Evolutionary conservation across 2,797 vertebrate species (phyloP).

Genomic region (Avahi laniger): DNA sequence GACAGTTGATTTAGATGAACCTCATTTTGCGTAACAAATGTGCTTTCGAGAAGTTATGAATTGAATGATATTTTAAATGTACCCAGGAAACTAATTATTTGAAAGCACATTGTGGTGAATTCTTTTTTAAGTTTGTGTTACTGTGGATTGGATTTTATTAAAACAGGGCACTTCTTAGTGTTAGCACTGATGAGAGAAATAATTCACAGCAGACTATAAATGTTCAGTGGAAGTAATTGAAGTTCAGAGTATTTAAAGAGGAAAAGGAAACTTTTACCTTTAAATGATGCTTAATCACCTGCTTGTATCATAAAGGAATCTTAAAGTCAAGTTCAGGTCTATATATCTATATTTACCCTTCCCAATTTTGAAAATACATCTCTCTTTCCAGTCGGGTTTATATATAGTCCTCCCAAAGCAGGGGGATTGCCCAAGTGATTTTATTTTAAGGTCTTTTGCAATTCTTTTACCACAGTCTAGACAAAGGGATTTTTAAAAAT

Average conservation of each 20-base stretch:
- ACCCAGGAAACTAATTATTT: conserved; percentile 25
- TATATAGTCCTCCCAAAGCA: not conserved
- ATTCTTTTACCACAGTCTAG: not conserved
- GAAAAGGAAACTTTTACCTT: conserved; percentile 12
- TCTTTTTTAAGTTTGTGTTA: conserved; percentile 25
- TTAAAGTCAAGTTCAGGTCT: not conserved
- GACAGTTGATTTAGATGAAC: not conserved
- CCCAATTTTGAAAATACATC: not conserved
- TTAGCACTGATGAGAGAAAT: not conserved
- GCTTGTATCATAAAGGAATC: not conserved
- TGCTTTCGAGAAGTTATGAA: not conserved
- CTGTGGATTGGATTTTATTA: conserved; percentile 49
- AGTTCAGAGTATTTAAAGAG: not conserved
- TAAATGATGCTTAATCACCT: conserved; percentile 19
- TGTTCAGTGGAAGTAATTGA: not conserved
- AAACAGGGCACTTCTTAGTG: not conserved
- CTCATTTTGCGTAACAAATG: not conserved
- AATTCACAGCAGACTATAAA: not conserved
- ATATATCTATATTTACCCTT: not conserved
- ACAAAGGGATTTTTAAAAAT: conserved; percentile 16
- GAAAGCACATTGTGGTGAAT: not conserved
- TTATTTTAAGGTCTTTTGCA: conserved; percentile 16
- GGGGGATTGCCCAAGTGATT: not conserved
- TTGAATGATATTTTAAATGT: not conserved
- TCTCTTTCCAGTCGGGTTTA: not conserved